A percentile compares a stretch with the other conserved stretches of the same genome.
phyloP scores from a whole-genome alignment of 2,797 vertebrate genomes.

The Macropodus opercularis region DNA sequence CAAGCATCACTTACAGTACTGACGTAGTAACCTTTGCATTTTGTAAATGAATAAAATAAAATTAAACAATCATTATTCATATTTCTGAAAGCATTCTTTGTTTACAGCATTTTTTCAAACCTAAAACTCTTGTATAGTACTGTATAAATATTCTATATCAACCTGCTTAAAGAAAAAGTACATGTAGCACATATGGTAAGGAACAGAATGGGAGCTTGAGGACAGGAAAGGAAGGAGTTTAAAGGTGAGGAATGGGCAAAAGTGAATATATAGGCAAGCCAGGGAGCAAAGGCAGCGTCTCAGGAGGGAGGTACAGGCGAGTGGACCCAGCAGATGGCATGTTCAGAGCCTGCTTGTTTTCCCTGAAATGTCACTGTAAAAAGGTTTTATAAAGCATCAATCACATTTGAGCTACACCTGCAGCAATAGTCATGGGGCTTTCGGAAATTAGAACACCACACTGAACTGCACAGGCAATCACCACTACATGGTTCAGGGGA shows the following conservation, averaged over 20 bases:
- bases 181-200: background rate
- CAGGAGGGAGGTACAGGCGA: conserved; percentile 31
- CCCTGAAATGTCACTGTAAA: conserved; percentile 79
- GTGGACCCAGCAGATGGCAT: conserved; percentile 44
- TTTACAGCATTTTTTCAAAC: too few relatives aligned
- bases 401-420: conserved; percentile 66
- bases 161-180: too few relatives aligned
- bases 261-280: conserved; percentile 28
- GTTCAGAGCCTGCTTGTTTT: conserved; percentile 78
- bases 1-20: too few relatives aligned
- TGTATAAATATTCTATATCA: too few relatives aligned
- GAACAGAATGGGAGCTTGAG: conserved; percentile 45
- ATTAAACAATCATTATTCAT: too few relatives aligned
- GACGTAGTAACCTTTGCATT: too few relatives aligned
- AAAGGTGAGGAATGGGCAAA: conserved; percentile 19
- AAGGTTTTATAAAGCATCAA: conserved; percentile 75
- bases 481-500: conserved; percentile 67
- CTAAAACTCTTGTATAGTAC: too few relatives aligned
- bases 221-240: conserved; percentile 21
- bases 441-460: conserved; percentile 71
- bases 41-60: too few relatives aligned
- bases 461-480: conserved; percentile 77
- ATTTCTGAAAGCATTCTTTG: too few relatives aligned
- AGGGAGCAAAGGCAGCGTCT: conserved; percentile 31
- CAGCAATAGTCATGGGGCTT: conserved; percentile 68